Conservation (phyloP, 2,113 vertebrate genomes). For the Laticauda colubrina region DNA sequence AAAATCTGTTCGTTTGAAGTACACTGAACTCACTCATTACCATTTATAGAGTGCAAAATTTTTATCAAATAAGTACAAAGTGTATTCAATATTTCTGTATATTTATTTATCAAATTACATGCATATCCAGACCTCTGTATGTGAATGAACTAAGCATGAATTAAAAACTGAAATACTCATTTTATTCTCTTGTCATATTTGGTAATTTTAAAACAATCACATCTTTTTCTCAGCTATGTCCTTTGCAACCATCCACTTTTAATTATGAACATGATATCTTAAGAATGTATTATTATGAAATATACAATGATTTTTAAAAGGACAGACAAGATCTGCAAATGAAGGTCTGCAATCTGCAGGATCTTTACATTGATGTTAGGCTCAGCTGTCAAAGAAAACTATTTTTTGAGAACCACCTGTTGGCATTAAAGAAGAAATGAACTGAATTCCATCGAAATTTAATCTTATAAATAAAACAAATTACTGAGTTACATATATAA, state of each 20-base stretch:
- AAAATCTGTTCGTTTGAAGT: not conserved
- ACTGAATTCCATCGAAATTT: not conserved
- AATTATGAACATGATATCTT: not conserved
- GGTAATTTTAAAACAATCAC: not conserved
- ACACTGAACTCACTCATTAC: not conserved
- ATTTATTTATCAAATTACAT: not conserved
- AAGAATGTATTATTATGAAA: not conserved
- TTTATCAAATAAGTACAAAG: not conserved
- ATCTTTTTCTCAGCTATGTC: not conserved
- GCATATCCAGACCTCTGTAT: not conserved
- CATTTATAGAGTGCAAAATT: not conserved
- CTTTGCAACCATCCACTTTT: not conserved
- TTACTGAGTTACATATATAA: not conserved
- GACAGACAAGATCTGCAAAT: not conserved
- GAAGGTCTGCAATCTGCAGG: not conserved
- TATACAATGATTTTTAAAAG: not conserved
- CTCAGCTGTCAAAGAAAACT: accelerated
- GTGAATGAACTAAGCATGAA: not conserved
- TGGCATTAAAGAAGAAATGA: not conserved
- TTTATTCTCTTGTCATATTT: not conserved
- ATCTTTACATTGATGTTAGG: not conserved
- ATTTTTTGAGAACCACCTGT: not conserved
- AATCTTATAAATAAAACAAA: not conserved
- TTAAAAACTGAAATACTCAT: not conserved
- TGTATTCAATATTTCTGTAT: not conserved